Evolutionary conservation across 2,888 invertebrate species (phyloP), one percentile per base, ranked within the genome.

Genomic region (Microdon myrmicae): DNA sequence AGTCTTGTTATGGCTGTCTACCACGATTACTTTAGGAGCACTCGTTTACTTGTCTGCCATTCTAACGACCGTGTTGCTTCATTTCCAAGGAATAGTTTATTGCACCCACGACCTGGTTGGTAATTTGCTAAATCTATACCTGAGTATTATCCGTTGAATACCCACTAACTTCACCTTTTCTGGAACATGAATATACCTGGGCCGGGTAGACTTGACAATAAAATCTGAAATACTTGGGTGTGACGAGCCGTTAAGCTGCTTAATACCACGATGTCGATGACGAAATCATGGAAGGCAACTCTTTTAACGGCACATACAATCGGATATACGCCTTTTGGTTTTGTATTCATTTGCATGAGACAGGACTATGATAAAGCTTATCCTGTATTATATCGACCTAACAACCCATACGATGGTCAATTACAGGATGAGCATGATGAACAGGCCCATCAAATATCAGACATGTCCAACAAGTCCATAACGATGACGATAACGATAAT

Each of bases 381-480:
- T 48, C 12, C 38, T 6, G 7, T 16, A 29, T 31, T 53, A 23
- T 39, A 14, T 16, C 55, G 48, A 58, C 51, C 53, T 64, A 64
- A 64, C 53, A 58, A 64, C 64, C 64, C 58, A 47, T 64, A 23
- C 37, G 32, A 22, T 17, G 14, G 32, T 43, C 17, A 29, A 41
- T 53, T 59, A 35, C 14, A 23, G 26, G 5, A 47, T 13, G 4
- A 9, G 22, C 16, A 7, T 3, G 32, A 32, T 13, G 28, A 9
- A 9, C 8, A 17, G n/a, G 20, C 12, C 7, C 32, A 7, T 8
- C 13, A 10, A 19, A 16, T n/a, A 6, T 4, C 29, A 44, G 12
- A 29, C 45, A 56, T 64, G 64, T 64, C 58, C 64, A 64, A 64
- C 64, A 64, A 64, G 64, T 58, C 20, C 23, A 64, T 54, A 60